Conservation (phyloP, 1,140 invertebrate species). For the Rhagoletis pomonella region DNA sequence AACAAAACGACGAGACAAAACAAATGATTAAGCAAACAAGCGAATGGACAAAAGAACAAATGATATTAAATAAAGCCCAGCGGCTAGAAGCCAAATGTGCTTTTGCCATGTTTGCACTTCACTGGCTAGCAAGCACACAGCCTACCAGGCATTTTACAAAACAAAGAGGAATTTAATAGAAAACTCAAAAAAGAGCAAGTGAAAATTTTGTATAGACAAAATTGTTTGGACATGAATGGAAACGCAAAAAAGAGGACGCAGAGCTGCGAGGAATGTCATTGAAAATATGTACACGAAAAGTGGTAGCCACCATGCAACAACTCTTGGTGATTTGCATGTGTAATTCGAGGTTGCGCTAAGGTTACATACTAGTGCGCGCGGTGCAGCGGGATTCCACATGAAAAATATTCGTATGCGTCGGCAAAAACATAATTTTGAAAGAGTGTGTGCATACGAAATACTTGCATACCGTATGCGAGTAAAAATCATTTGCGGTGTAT, state of each 20-base stretch:
- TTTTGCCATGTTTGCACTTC: background rate
- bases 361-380: too few species aligned
- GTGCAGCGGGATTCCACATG: too few species aligned
- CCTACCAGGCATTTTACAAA: background rate
- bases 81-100: background rate
- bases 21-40: background rate
- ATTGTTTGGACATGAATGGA: background rate
- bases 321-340: too few species aligned
- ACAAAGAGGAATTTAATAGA: background rate
- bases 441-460: too few species aligned
- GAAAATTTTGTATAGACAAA: background rate
- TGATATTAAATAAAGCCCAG: background rate
- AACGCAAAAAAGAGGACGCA: background rate
- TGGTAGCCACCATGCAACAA: too few species aligned
- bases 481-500: too few species aligned
- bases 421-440: too few species aligned
- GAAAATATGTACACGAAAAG: background rate
- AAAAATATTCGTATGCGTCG: too few species aligned
- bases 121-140: background rate
- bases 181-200: background rate
- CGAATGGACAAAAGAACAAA: background rate
- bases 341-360: too few species aligned
- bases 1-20: background rate
- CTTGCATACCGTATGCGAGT: too few species aligned
- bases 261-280: background rate